Base-by-base conservation (phyloP, 1,140 invertebrate species). In the Macrocentrus cingulum region DNA sequence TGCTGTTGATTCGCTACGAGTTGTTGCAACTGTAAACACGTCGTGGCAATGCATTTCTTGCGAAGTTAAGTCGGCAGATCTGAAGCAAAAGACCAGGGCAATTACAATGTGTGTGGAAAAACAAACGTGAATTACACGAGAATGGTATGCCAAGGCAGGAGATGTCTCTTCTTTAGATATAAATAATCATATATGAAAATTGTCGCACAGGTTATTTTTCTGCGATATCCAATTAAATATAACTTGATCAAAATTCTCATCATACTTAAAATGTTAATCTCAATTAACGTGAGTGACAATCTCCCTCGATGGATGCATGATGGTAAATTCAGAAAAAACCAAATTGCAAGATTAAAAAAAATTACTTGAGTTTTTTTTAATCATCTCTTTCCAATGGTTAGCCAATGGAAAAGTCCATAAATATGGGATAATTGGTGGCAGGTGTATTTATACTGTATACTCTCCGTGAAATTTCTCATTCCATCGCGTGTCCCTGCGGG, bases 321-420 rank as follows among this genome's bases (percentile, higher is more conserved):
- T n/a, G n/a, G n/a, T 20, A 23, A 23, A 20, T 8, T n/a, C 11
- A 48, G 20, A 23, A 48, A 48, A 36, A 9, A 11, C 9, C 9
- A 20, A 3, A 16, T 23, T 16, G 8, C 18, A 49, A n/a, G 25
- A 32, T 37, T 15, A 19, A 37, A 34, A 11, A 20, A 32, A 46
- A 7, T 46, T 23, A 25, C 29, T 32, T 11, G 11, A 7, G 6
- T 34, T 34, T 7, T 34, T 34, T 34, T 34, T n/a, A n/a, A n/a
- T n/a, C n/a, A n/a, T n/a, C n/a, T n/a, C n/a, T n/a, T n/a, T n/a
- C n/a, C n/a, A n/a, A n/a, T n/a, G n/a, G n/a, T n/a, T n/a, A n/a
- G n/a, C n/a, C n/a, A n/a, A n/a, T 53, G 54, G 63, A 66, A 69
- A 69, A 69, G 56, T 65, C 63, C 61, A 66, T 66, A 67, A 67